These are phyloP conservation scores for Bostrychus sinensis DNA, from an alignment of 2,113 vertebrate species.

Conservation along the genomic window DNA sequence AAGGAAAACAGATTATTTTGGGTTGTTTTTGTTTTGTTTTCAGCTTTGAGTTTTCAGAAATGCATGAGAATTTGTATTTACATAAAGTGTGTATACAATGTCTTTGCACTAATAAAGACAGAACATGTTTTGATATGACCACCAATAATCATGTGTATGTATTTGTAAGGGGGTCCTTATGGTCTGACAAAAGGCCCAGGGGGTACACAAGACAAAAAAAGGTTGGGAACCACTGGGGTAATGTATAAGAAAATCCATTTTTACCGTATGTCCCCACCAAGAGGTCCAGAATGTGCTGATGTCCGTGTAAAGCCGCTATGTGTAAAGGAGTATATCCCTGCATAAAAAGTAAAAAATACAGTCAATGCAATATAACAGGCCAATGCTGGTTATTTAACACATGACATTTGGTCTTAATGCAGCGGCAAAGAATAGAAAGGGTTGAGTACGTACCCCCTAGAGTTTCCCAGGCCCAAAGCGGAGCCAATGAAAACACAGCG, in stretches of 20 bases:
- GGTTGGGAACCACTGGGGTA: no score
- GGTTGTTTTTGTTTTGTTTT: no score
- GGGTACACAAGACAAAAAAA: slow-evolving; percentile 1
- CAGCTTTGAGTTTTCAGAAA: no score
- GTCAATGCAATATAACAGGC: background rate
- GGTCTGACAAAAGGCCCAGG: no score
- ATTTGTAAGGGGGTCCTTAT: no score
- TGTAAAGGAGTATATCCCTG: slow-evolving; percentile 85
- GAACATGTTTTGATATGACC: no score
- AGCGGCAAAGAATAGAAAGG: slow-evolving; percentile 18
- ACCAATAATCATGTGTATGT: no score
- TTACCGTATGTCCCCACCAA: slow-evolving; percentile 78
- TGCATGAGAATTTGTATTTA: no score
- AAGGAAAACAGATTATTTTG: no score
- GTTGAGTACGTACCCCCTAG: slow-evolving; percentile 76
- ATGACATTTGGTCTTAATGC: slow-evolving; percentile 7
- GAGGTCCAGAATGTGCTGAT: slow-evolving; percentile 77
- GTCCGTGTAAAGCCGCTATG: slow-evolving; percentile 82
- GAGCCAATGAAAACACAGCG: slow-evolving; percentile 56
- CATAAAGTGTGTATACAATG: no score
- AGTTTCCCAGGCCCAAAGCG: slow-evolving; percentile 62
- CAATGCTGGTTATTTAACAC: background rate
- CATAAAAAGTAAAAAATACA: background rate
- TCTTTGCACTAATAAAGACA: no score
- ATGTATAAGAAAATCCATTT: no score